A percentile compares a stretch with the other conserved stretches of the same genome.
Evolutionary conservation across 92 coral and sea anemone species (phyloP).

Genomic region (Isaurus tuberculatus): DNA sequence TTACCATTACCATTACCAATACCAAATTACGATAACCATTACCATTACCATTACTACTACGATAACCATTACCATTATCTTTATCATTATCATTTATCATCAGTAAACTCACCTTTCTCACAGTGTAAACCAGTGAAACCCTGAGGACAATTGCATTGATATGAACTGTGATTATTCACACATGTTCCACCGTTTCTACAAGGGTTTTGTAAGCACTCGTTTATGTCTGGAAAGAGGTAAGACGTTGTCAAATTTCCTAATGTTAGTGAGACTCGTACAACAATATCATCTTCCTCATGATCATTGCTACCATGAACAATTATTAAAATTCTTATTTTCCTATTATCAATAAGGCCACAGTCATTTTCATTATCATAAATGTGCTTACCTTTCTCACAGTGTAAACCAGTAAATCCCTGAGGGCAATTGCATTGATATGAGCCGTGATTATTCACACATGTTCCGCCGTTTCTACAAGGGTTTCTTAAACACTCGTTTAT

Average conservation of each 20-base stretch:
- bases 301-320: too few species aligned
- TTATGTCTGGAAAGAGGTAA: background rate
- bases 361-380: background rate
- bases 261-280: too few species aligned
- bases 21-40: too few species aligned
- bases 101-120: background rate
- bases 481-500: background rate
- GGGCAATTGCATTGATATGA: too few species aligned
- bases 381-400: background rate
- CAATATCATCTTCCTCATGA: too few species aligned
- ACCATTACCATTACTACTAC: too few species aligned
- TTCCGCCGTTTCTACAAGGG: background rate
- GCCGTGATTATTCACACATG: too few species aligned
- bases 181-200: background rate
- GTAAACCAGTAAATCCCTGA: too few species aligned
- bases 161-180: background rate
- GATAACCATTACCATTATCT: background rate
- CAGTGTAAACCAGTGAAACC: background rate
- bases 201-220: background rate
- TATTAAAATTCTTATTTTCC: background rate
- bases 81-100: background rate
- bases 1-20: too few species aligned
- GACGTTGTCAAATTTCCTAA: too few species aligned
- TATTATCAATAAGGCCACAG: too few species aligned
- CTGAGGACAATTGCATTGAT: background rate